Percentiles rank a stretch among this genome's conserved stretches.
These are phyloP conservation scores for Nycticorax nycticorax DNA, from an alignment of 2,113 vertebrate species.

Conservation along the genomic window DNA sequence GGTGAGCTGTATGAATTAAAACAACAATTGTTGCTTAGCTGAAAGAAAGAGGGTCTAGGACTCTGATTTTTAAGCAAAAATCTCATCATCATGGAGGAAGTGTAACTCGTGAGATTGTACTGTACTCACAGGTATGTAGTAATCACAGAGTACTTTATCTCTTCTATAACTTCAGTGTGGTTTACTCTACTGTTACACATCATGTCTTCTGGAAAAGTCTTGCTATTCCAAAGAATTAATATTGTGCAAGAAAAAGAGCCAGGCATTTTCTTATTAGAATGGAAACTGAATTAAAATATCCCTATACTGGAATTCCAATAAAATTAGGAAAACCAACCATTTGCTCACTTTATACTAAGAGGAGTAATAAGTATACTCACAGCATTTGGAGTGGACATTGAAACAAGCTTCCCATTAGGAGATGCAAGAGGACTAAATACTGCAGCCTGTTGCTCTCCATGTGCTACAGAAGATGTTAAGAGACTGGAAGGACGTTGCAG, in stretches of 20 bases:
- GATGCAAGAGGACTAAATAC: neutral
- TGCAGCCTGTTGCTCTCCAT: conserved; percentile 58
- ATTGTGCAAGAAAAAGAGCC: neutral
- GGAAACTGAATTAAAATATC: neutral
- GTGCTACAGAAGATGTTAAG: conserved; percentile 18
- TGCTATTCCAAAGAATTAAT: neutral
- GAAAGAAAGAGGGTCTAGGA: neutral
- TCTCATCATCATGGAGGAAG: neutral
- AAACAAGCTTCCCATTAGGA: conserved; percentile 28
- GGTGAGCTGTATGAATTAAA: neutral
- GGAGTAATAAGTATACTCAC: conserved; percentile 64
- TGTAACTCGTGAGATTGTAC: neutral
- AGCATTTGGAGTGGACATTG: conserved; percentile 57
- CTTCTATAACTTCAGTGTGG: neutral
- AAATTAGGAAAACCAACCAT: neutral
- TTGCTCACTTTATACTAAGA: conserved; percentile 68
- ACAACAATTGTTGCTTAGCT: neutral
- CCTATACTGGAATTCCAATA: neutral
- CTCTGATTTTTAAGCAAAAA: neutral
- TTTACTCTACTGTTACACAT: neutral
- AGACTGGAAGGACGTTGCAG: conserved; percentile 69
- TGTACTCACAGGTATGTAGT: neutral
- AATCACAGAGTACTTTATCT: neutral
- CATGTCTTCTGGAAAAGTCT: neutral
- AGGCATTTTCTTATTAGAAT: neutral